Base-by-base conservation (phyloP, 2,888 invertebrate species). In the Nomada fabriciana region DNA sequence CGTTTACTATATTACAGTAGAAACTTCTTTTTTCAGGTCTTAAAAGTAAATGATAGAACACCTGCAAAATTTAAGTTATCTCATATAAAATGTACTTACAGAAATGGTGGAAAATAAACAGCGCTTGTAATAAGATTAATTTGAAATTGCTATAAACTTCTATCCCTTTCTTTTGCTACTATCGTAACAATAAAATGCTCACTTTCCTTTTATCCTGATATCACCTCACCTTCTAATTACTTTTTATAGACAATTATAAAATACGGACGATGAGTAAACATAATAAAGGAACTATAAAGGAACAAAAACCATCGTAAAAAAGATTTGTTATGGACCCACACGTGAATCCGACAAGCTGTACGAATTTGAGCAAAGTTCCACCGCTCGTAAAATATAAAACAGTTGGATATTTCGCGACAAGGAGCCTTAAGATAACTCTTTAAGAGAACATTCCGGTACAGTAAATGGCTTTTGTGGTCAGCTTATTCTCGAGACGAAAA, bases 391-490 rank as follows among this genome's bases (percentile, higher is more conserved):
- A 81, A 74, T 81, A 81, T 79, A 79, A 79, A 79, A 74, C 73
- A 61, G 64, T 74, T 43, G 70, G 79, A 81, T 73, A 79, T 79
- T 79, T 70, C 65, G 42, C 64, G 73, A 74, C 78, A 81, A 73
- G 65, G 55, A 74, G 69, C 55, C 79, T 81, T 81, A 70, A 67
- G 65, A 68, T 79, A 81, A 60, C 79, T n/a, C n/a, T n/a, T n/a
- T n/a, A n/a, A 67, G 65, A 68, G 81, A 81, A 60, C 79, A 79
- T 81, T 79, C 70, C 79, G 70, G 61, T 68, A 42, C 60, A 61
- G 75, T 82, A 80, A 82, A 80, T 82, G 75, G 74, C 82, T 80
- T 80, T 75, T 74, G 75, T 55, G 82, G 82, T 82, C 82, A 82
- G 61, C 75, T 71, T 15, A 80, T 80, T 61, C 60, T 42, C 67